Evolutionary conservation across 1,140 invertebrate species (phyloP), one percentile per base, ranked within the genome.

Genomic region (Drosophila athabasca): DNA sequence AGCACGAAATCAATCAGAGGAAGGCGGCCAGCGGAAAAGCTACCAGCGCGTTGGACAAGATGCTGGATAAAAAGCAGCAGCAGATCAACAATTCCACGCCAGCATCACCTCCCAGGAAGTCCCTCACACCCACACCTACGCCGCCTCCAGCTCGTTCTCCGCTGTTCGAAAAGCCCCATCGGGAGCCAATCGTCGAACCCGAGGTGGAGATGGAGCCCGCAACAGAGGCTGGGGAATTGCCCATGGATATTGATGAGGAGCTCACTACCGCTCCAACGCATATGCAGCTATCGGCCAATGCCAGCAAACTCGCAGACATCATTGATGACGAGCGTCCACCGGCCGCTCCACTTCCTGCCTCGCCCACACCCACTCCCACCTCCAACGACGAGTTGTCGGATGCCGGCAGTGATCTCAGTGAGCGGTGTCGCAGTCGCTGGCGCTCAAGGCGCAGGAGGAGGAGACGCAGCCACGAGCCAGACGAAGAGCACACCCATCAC

Each of bases 191-290:
- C 9, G 35, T 39, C 35, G 35, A 39, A 11, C 35, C 11, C 11
- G 35, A 13, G 35, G 11, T 39, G 31, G 31, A 9, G 9, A 35
- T 35, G 13, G 11, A 43, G 44, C 46, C 17, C 1, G 61, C 50
- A 1, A 62, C 60, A 9, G 87, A 90, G 45, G 62, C 87, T 6
- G 87, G 83, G 5, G 90, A 91, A 19, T 68, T 83, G 45, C 90
- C 90, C 6, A 91, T 91, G 87, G 90, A 91, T 43, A 91, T 91
- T 31, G 90, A 91, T 49, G 90, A 91, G 51, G 90, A 91, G 45
- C 55, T 91, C 13, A 91, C 90, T 6, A 84, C 90, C 6, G 90
- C 83, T 17, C 90, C 82, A 1, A 91, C 84, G 3, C 84, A 90
- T 9, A 90, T 82, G 0, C 87, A 79, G n/a, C 50, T 90, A 4